Conservation (phyloP, 2,888 invertebrate genomes). For the Disparrhopalites patrizii region DNA sequence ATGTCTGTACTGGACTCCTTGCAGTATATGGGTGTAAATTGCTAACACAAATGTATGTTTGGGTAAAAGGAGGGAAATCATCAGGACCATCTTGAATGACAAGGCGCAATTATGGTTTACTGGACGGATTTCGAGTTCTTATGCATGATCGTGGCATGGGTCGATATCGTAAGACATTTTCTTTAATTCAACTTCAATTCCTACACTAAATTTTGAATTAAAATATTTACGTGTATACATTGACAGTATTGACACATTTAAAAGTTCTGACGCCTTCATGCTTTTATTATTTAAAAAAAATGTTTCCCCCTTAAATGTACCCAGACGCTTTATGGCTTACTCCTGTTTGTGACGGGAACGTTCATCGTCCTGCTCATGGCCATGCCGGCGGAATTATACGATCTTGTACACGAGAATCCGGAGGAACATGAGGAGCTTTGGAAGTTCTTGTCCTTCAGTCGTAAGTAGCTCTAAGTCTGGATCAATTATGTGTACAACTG, state of each 20-base stretch:
- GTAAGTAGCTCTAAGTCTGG: too few relatives aligned
- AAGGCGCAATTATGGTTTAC: constrained; percentile 4
- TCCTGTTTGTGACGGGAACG: background rate
- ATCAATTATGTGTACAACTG: too few relatives aligned
- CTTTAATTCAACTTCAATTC: too few relatives aligned
- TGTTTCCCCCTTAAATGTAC: too few relatives aligned
- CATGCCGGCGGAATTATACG: background rate
- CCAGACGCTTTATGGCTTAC: background rate
- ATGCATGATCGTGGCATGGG: background rate
- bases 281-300: too few relatives aligned
- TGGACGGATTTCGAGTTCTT: constrained; percentile 18
- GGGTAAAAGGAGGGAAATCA: too few relatives aligned
- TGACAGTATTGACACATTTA: too few relatives aligned
- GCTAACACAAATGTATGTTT: too few relatives aligned
- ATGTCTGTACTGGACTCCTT: too few relatives aligned
- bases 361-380: background rate
- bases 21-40: too few relatives aligned
- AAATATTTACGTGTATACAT: background rate
- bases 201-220: background rate
- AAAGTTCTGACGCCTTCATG: too few relatives aligned
- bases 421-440: background rate
- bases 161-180: constrained; percentile 8
- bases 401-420: background rate
- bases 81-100: too few relatives aligned
- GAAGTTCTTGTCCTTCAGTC: background rate